A percentile compares a stretch with the other conserved stretches of the same genome.
Evolutionary conservation across 2,888 invertebrate genomes (phyloP).

Genomic region (Capitulum mitella): DNA sequence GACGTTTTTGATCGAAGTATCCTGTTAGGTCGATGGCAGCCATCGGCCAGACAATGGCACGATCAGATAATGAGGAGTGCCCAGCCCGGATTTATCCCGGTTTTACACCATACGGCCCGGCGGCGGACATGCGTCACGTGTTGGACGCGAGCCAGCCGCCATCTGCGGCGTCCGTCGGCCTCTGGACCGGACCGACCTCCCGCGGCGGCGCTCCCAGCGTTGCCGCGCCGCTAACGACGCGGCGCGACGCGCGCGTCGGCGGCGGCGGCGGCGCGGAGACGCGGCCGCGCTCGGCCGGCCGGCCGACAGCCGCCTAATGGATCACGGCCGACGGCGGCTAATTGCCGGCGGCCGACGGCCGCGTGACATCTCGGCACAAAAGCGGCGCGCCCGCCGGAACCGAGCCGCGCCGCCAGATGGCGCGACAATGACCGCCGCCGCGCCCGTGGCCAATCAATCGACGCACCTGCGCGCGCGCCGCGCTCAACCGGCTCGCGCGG

Average conservation of each 20-base stretch:
- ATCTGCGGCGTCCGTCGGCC: neutral
- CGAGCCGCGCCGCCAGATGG: neutral
- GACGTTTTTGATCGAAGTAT: no score
- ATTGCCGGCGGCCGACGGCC: neutral
- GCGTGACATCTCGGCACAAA: neutral
- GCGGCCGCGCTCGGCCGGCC: no score
- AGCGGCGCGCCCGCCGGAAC: neutral
- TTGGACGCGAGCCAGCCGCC: neutral
- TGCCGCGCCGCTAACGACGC: neutral
- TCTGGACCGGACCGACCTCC: no score
- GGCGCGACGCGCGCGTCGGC: neutral
- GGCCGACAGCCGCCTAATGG: neutral
- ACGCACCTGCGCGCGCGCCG: conserved; percentile 5
- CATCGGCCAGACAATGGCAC: no score
- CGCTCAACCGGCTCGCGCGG: neutral
- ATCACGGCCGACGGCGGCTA: neutral
- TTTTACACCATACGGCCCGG: no score
- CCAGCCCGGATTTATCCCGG: no score
- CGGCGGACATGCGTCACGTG: neutral
- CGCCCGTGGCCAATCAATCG: conserved; percentile 5
- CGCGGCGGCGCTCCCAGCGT: neutral
- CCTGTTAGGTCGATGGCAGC: no score
- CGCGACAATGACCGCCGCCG: conserved; percentile 4
- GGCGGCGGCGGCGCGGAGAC: neutral
- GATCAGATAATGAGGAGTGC: no score